These are phyloP conservation scores for Rhopalosiphum padi DNA, from an alignment of 1,140 invertebrate species.

Conservation along the genomic window DNA sequence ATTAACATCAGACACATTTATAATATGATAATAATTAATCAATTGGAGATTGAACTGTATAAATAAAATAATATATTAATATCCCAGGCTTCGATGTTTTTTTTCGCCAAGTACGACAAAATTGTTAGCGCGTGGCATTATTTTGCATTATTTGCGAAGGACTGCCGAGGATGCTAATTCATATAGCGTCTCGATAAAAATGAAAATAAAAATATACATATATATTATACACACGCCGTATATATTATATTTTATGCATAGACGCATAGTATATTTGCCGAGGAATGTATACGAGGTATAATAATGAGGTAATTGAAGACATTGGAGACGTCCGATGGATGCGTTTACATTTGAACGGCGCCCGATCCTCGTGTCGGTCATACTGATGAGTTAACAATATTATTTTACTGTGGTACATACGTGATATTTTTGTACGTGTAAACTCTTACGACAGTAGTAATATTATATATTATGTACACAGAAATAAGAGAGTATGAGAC, in stretches of 20 bases:
- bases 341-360: neutral
- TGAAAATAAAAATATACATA: neutral
- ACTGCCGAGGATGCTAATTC: neutral
- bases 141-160: neutral
- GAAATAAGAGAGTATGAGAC: neutral
- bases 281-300: neutral
- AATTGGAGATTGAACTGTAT: neutral
- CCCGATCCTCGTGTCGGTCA: neutral
- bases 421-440: neutral
- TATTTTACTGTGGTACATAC: neutral
- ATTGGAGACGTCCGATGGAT: neutral
- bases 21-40: neutral
- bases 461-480: neutral
- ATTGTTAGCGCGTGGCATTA: neutral
- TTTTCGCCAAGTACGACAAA: neutral
- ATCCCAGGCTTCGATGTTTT: neutral
- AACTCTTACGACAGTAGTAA: neutral
- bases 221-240: neutral
- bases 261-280: neutral
- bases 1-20: neutral
- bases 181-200: neutral
- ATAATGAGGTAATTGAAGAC: conserved; percentile 13
- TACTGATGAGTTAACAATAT: conserved; percentile 35
- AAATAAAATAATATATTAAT: neutral
- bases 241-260: neutral